A percentile compares a stretch with the other conserved stretches of the same genome.
These are phyloP conservation scores for Pocillopora grandis DNA, from an alignment of 92 coral and sea anemone species.

Conservation along the genomic window DNA sequence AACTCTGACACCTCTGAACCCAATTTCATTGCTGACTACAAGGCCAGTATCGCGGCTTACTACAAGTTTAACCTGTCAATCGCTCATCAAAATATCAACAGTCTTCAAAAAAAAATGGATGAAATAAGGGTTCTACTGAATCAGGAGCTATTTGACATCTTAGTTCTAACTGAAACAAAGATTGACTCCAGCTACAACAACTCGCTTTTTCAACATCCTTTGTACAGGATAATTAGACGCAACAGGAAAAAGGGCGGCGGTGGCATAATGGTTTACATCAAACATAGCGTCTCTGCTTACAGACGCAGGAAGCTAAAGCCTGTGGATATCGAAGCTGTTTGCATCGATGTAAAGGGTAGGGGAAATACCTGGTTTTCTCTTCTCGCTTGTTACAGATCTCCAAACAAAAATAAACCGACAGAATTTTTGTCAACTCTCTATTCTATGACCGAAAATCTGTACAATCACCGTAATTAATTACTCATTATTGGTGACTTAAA, in stretches of 20 bases:
- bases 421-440: too few relatives aligned
- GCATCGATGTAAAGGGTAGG: too few relatives aligned
- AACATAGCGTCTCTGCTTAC: too few relatives aligned
- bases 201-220: constrained; percentile 8
- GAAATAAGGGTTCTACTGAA: not conserved
- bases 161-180: not conserved
- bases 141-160: constrained; percentile 2
- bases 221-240: not conserved
- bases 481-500: too few relatives aligned
- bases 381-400: too few relatives aligned
- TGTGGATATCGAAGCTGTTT: too few relatives aligned
- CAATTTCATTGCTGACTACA: not conserved
- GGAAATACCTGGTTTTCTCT: too few relatives aligned
- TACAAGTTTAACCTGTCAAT: not conserved
- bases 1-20: not conserved
- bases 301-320: too few relatives aligned
- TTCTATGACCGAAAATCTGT: too few relatives aligned
- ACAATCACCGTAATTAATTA: too few relatives aligned
- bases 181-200: constrained; percentile 4
- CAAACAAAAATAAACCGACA: too few relatives aligned
- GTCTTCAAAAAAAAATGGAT: not conserved
- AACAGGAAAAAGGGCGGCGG: not conserved
- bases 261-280: too few relatives aligned
- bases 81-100: not conserved
- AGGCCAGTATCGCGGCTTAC: constrained; percentile 4